Base-by-base conservation (phyloP, 2,797 vertebrate species). In the Acanthurus tractus region DNA sequence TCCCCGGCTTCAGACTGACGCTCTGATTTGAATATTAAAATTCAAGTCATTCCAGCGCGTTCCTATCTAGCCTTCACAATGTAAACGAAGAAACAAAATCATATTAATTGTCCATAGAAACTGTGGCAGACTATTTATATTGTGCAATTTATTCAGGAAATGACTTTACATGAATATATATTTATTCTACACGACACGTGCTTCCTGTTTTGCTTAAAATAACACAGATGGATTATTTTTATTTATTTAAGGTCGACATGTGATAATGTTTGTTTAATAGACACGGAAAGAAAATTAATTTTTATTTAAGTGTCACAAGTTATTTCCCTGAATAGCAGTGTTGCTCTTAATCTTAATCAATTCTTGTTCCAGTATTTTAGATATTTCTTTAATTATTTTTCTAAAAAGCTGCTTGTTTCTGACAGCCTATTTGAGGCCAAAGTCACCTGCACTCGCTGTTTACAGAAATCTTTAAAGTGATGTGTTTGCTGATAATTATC, bases 11-110 rank as follows among this genome's bases (percentile, higher is more conserved):
- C 80, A 86, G 85, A 86, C 83, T 78, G 84, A 79, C 65, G 78
- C 83, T 76, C 78, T 85, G 78, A 91, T 93, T 93, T 94, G 93
- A 91, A 94, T 94, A 94, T 91, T 94, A 80, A 93, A 94, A 93
- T 93, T 40, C 78, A 64, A 86, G 86, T 58, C 86, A 86, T 71
- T 64, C 58, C 84, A 78, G 76, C 58, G 83, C 74, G 74, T 84
- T 79, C 55, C 75, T 72, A 66, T 85, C 74, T 17, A 10, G 48
- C 17, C 48, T 65, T 70, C 78, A 83, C 89, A 81, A 86, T 88
- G 85, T 86, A 88, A 92, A 93, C 82, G 81, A 81, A 70, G 89
- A 92, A 85, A 86, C 88, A 87, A 88, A 92, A 78, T 86, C 34
- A 70, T 82, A 91, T 90, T 84, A 92, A 92, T 93, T 92, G 78